Conservation (phyloP, 2,797 vertebrate species). For the Neostethus bicornis region DNA sequence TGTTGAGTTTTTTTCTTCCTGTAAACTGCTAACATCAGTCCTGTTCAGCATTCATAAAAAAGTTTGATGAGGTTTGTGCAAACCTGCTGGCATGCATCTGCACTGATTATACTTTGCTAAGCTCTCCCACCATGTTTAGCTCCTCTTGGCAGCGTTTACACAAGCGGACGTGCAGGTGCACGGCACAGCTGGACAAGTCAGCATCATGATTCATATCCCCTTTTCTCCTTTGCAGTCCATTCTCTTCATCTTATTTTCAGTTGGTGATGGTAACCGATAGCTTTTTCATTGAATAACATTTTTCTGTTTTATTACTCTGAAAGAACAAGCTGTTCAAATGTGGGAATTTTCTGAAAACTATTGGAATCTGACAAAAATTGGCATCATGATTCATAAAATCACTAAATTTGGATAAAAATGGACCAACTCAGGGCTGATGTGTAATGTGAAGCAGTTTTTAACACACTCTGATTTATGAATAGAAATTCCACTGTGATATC, state of each 20-base stretch:
- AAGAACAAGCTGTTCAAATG: background rate
- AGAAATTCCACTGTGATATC: conserved; percentile 67
- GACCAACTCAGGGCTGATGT: conserved; percentile 24
- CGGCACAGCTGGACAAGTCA: conserved; percentile 67
- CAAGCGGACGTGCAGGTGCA: conserved; percentile 74
- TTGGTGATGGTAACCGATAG: conserved; percentile 25
- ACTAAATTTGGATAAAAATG: background rate
- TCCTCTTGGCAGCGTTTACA: conserved; percentile 53
- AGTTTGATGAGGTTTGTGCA: conserved; percentile 16
- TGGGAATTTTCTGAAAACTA: background rate
- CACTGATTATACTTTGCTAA: conserved; percentile 47
- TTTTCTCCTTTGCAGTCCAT: conserved; percentile 6
- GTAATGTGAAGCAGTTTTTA: conserved; percentile 43
- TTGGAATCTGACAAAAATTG: background rate
- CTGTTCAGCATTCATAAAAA: conserved; percentile 43
- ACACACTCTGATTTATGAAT: conserved; percentile 57
- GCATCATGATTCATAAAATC: background rate
- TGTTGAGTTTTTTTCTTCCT: conserved; percentile 58
- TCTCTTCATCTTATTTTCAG: conserved; percentile 25
- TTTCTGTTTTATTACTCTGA: conserved; percentile 11
- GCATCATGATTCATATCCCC: conserved; percentile 71
- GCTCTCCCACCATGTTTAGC: conserved; percentile 38
- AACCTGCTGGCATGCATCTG: conserved; percentile 30
- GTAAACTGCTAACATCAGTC: conserved; percentile 67
- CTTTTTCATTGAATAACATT: conserved; percentile 18